These are phyloP conservation scores for Molossus molossus DNA, from an alignment of 2,797 vertebrate genomes.

Conservation along the genomic window DNA sequence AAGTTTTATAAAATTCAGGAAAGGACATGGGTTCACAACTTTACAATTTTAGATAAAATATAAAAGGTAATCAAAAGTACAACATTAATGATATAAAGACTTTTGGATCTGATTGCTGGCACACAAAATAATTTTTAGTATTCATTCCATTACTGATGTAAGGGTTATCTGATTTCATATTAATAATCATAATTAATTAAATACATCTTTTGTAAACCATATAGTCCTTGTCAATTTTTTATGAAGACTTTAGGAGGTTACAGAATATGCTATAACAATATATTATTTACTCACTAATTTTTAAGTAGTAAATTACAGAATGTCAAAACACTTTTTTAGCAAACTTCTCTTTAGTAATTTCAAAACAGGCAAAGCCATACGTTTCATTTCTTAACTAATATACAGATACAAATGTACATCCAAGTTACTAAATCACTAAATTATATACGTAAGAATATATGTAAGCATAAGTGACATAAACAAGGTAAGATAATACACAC, in stretches of 20 bases:
- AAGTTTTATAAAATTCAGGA: constrained; percentile 15
- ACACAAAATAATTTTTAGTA: constrained; percentile 64
- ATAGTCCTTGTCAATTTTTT: background rate
- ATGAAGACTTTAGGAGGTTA: constrained; percentile 11
- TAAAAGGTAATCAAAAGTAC: constrained; percentile 33
- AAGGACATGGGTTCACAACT: constrained; percentile 8
- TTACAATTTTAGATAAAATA: constrained; percentile 55
- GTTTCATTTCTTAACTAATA: constrained; percentile 60
- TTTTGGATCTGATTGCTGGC: constrained; percentile 10
- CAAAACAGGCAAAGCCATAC: background rate
- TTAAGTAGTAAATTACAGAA: constrained; percentile 62
- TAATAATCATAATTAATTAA: constrained; percentile 46
- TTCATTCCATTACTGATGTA: constrained; percentile 19
- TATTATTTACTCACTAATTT: constrained; percentile 38
- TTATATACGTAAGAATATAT: background rate
- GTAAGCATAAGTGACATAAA: background rate
- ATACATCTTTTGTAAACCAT: constrained; percentile 30
- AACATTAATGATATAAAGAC: constrained; percentile 1
- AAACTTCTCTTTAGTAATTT: constrained; percentile 54
- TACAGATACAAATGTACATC: background rate
- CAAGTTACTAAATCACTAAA: constrained; percentile 9
- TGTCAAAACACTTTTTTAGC: constrained; percentile 63
- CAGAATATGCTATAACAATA: constrained; percentile 31
- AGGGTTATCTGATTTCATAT: constrained; percentile 45
- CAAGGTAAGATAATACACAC: background rate